These are phyloP conservation scores for Mycalesis mineus DNA, from an alignment of 2,888 invertebrate species.

Conservation along the genomic window DNA sequence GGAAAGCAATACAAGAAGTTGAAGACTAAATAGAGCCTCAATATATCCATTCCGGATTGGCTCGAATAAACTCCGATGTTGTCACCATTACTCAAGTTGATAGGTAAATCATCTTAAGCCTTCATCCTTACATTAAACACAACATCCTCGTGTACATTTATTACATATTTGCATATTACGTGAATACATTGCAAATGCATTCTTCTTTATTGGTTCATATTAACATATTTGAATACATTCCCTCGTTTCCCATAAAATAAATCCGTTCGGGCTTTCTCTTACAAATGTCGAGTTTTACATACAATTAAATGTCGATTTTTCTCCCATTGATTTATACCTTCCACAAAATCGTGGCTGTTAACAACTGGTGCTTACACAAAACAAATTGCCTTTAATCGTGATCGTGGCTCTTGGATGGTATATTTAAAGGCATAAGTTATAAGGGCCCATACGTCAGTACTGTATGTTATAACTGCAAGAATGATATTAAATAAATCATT, in stretches of 20 bases:
- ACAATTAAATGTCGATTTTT: conserved; percentile 55
- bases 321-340: conserved; percentile 13
- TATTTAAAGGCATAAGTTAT: background rate
- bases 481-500: no score
- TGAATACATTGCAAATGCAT: conserved; percentile 11
- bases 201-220: conserved; percentile 20
- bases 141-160: background rate
- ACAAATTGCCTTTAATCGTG: conserved; percentile 18
- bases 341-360: conserved; percentile 9
- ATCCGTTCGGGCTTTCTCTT: conserved; percentile 42
- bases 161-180: conserved; percentile 20
- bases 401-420: background rate
- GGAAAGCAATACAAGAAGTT: no score
- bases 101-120: background rate
- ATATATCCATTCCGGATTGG: background rate
- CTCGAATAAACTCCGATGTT: background rate
- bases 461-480: no score
- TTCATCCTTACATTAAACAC: conserved; percentile 5
- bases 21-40: no score
- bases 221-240: conserved; percentile 26
- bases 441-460: background rate
- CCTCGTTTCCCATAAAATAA: conserved; percentile 22
- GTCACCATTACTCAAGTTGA: background rate
- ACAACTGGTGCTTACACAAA: conserved; percentile 11
- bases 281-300: conserved; percentile 50